Evolutionary conservation across 2,113 vertebrate species (phyloP).

Genomic region (Muscicapa adusta): DNA sequence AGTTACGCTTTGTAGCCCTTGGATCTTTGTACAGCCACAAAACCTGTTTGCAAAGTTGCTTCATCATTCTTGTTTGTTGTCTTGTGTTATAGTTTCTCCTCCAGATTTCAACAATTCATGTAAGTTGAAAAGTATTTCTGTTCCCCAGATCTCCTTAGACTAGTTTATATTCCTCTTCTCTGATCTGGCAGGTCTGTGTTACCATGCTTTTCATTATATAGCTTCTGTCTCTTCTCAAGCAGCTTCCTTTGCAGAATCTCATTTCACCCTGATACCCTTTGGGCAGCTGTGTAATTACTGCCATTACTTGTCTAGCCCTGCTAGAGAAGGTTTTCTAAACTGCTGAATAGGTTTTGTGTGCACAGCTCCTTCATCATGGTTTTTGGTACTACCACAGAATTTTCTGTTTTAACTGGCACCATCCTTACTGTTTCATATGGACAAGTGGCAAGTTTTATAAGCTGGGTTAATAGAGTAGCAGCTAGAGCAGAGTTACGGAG

Average conservation of each 20-base stretch:
- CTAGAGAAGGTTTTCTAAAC: neutral
- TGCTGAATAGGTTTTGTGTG: neutral
- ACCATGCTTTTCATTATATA: neutral
- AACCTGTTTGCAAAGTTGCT: neutral
- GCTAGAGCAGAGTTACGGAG: neutral
- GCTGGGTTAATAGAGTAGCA: neutral
- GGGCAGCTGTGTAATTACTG: neutral
- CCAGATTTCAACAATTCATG: neutral
- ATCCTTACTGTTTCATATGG: neutral
- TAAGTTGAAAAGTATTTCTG: neutral
- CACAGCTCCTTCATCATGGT: neutral
- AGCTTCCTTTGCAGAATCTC: neutral
- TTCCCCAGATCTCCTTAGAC: neutral
- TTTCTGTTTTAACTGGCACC: neutral
- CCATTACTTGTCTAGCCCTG: neutral
- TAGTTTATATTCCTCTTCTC: neutral
- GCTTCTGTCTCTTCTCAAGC: neutral
- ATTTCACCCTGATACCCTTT: neutral
- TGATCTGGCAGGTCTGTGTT: neutral
- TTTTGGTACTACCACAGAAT: neutral
- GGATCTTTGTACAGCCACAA: neutral
- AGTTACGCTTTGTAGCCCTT: neutral
- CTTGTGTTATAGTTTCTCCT: neutral
- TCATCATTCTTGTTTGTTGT: neutral
- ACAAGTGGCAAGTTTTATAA: neutral